Evolutionary conservation across 2,113 vertebrate genomes (phyloP), one percentile per base, ranked within the genome.

Genomic region (Odontesthes bonariensis): DNA sequence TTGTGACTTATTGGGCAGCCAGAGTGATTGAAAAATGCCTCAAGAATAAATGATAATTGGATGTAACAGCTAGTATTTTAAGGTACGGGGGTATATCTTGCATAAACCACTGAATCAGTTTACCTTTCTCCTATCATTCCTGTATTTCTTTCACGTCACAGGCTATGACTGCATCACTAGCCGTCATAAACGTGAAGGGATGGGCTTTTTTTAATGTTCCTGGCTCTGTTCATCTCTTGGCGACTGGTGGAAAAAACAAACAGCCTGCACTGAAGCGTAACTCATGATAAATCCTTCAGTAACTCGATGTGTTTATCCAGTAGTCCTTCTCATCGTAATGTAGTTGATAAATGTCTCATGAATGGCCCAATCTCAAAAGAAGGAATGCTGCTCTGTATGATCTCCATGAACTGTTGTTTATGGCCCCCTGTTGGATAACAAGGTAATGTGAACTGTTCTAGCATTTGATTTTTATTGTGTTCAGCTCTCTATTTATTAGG

Each of bases 201-300:
- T 72, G 52, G 68, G 40, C 65, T 70, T 63, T 75, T 83, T 83
- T 85, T 66, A 75, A n/a, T 54, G 40, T 63, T 69, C 55, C 69
- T 69, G 61, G 73, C 71, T 82, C 46, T 77, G 66, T 70, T 84
- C 75, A 80, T 78, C 57, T 69, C 71, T 76, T 86, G 74, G 79
- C 72, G 6, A 80, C 66, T n/a, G 8, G 47, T 54, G 35, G 53
- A 53, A 71, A 89, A 86, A 88, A 87, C 67, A 84, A 79, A 75
- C 57, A 56, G 35, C 64, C 13, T 11, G 60, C 54, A 20, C 40
- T 46, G 72, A 72, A 83, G 80, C 74, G 76, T 81, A 31, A 83
- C 85, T 85, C 82, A 86, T 61, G 74, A 77, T 90, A 86, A 91
- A 88, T 89, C 82, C 61, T 59, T 91, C 81, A 87, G 59, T 80